phyloP scores from a whole-genome alignment of 2,797 vertebrate genomes.

The Diplodus puntazzo region DNA sequence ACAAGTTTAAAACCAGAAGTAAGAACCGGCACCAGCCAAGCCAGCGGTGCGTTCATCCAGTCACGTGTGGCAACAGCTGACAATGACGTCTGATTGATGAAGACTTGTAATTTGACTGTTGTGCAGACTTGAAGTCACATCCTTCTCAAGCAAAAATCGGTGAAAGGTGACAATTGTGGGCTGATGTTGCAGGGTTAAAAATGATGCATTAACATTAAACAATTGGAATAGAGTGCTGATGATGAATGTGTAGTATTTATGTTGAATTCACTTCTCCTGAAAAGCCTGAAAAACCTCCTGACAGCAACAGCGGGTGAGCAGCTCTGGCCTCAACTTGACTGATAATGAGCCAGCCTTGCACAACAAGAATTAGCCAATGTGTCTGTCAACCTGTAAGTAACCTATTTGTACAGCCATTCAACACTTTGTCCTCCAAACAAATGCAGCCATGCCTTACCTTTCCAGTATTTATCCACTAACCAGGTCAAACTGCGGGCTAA shows the following conservation, averaged over 20 bases:
- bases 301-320: constrained; percentile 16
- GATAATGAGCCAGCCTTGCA: constrained; percentile 45
- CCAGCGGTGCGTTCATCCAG: neutral
- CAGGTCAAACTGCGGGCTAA: constrained; percentile 37
- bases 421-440: constrained; percentile 43
- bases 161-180: neutral
- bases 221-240: neutral
- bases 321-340: constrained; percentile 37
- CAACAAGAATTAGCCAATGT: constrained; percentile 53
- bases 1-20: neutral
- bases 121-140: neutral
- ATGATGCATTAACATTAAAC: neutral
- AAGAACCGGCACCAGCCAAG: neutral
- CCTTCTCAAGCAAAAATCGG: neutral
- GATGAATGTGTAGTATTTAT: neutral
- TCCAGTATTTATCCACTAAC: constrained; percentile 33
- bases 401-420: constrained; percentile 22
- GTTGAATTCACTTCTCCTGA: constrained; percentile 9
- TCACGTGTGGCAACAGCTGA: neutral
- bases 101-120: neutral
- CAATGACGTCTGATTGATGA: neutral
- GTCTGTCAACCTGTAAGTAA: constrained; percentile 40
- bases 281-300: constrained; percentile 19
- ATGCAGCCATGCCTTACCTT: constrained; percentile 7
- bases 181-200: neutral